Base-by-base conservation (phyloP, 2,113 vertebrate species). In the Rana temporaria region DNA sequence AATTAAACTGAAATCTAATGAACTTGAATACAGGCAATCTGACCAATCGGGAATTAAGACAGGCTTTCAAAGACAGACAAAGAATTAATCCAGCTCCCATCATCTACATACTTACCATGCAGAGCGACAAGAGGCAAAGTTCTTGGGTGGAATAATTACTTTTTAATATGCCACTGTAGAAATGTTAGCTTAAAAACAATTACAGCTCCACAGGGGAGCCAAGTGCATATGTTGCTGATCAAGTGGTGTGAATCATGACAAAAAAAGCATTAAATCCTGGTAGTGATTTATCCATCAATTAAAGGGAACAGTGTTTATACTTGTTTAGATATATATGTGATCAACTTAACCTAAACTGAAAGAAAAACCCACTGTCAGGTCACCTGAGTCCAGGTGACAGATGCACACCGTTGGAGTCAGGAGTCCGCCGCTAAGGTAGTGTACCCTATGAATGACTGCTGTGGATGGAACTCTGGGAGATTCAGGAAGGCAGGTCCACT, bases 1-100 rank as follows among this genome's bases (percentile, higher is more conserved):
- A 79, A 79, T 79, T 79, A 79, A 79, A 79, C 77, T 59, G 62
- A 6, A 69, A 42, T 59, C 65, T 69, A 79, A 79, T 68, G 65
- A 79, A 79, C 77, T 59, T 38, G 65, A 57, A 59, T 59, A 6
- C 63, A 34, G 15, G 32, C 77, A 59, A 69, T 79, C 55, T 38
- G 55, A 69, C 77, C 64, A 79, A 57, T 52, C 18, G 77, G 77
- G 77, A 79, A 79, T 79, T 69, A 69, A 38, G 65, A 19, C 77
- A 68, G 24, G 32, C 59, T 79, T 79, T 48, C 15, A 59, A 9
- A 59, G 53, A 68, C 38, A 59, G 34, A 57, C 15, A 59, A 68
- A 57, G 52, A 55, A 69, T 69, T 20, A 69, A 68, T 68, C 77
- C 53, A 22, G 26, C 18, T 22, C 57, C 22, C 65, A 8, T 26